These are phyloP conservation scores for Oceanites oceanicus DNA, from an alignment of 2,113 vertebrate species.

Conservation along the genomic window DNA sequence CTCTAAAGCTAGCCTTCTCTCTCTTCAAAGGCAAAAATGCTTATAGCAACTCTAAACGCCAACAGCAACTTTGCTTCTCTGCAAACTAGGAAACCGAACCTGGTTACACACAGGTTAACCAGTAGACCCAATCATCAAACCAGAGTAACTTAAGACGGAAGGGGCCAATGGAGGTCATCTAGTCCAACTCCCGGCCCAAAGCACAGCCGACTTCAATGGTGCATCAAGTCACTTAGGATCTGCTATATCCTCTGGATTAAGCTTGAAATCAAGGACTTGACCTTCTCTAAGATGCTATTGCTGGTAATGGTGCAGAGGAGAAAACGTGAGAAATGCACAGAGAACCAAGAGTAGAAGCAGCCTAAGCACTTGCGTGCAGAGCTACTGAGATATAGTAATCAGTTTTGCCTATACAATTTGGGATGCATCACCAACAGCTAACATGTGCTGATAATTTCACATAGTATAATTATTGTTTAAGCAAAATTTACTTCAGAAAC, in stretches of 20 bases:
- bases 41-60: background rate
- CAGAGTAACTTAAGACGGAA: background rate
- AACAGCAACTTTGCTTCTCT: background rate
- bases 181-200: background rate
- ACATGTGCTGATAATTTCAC: background rate
- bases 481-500: background rate
- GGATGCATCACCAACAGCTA: background rate
- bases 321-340: background rate
- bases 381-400: background rate
- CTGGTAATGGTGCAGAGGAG: background rate
- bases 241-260: background rate
- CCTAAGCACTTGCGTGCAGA: background rate
- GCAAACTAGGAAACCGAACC: background rate
- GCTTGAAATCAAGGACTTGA: background rate
- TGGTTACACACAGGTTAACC: background rate
- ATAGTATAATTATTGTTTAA: background rate
- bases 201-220: background rate
- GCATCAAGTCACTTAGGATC: background rate
- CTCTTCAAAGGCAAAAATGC: background rate
- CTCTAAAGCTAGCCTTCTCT: background rate
- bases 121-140: background rate
- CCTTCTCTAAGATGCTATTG: background rate
- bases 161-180: background rate
- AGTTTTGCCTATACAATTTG: background rate
- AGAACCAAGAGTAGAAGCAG: background rate